Evolutionary conservation across 37 sponge, comb jelly and placozoan species (phyloP).

Genomic region (Cliona cf. orientalis): DNA sequence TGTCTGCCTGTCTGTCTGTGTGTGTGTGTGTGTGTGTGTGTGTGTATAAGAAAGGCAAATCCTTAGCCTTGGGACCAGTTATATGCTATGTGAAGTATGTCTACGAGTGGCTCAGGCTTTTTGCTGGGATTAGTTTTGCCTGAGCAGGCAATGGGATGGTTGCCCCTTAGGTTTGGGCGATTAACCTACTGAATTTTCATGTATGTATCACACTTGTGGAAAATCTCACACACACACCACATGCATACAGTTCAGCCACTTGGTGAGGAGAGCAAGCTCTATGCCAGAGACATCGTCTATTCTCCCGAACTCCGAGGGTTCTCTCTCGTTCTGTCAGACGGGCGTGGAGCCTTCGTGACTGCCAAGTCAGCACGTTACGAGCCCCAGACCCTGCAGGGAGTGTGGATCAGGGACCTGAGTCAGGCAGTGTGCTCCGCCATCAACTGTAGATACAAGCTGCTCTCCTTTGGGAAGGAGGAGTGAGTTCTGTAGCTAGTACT

Average conservation of each 20-base stretch:
- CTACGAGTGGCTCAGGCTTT: no score
- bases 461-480: constrained; percentile 68
- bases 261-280: background rate
- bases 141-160: background rate
- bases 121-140: background rate
- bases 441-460: constrained; percentile 58
- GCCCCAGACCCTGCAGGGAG: constrained; percentile 58
- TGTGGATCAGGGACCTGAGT: constrained; percentile 63
- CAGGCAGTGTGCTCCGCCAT: constrained; percentile 58
- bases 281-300: constrained; percentile 23
- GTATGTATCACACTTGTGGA: no score
- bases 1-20: no score
- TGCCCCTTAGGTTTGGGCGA: no score
- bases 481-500: constrained; percentile 8
- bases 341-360: constrained; percentile 59
- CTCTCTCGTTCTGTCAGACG: constrained; percentile 59
- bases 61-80: background rate
- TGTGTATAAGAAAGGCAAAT: background rate
- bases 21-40: background rate
- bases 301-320: constrained; percentile 57
- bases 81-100: background rate
- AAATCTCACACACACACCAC: background rate
- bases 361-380: constrained; percentile 22
- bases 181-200: no score
- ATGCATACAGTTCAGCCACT: constrained; percentile 20